These are phyloP conservation scores for Sebastes hopkinsi DNA, from an alignment of 2,797 vertebrate species.

Conservation along the genomic window DNA sequence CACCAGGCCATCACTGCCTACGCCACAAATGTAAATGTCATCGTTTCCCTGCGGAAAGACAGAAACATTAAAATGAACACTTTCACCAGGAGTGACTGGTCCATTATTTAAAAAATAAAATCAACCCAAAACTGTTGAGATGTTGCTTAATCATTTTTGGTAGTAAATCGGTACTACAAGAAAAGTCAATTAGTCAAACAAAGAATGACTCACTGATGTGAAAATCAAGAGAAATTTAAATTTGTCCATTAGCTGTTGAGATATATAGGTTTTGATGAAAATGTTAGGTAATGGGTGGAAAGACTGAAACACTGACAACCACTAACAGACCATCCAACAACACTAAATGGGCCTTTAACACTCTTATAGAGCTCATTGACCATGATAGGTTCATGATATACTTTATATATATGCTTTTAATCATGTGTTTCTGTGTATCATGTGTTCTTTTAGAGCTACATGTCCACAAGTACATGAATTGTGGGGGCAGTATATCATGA, in stretches of 20 bases:
- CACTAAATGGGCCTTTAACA: too few relatives aligned
- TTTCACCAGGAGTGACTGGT: background rate
- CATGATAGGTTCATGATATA: too few relatives aligned
- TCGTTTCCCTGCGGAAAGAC: conserved; percentile 81
- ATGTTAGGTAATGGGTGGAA: background rate
- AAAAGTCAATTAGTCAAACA: background rate
- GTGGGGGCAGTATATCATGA: background rate
- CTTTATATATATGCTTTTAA: too few relatives aligned
- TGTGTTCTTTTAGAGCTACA: too few relatives aligned
- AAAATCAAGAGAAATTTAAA: background rate
- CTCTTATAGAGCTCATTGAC: too few relatives aligned
- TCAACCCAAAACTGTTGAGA: background rate
- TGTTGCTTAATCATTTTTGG: background rate
- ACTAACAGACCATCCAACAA: background rate
- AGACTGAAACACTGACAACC: background rate
- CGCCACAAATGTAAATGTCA: conserved; percentile 83
- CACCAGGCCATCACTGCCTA: conserved; percentile 35
- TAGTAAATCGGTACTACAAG: background rate
- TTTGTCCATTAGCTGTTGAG: background rate
- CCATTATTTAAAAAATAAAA: too few relatives aligned
- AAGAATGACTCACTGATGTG: background rate
- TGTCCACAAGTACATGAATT: background rate
- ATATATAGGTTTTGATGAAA: background rate
- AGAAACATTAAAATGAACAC: background rate
- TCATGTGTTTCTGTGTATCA: too few relatives aligned